Evolutionary conservation across 2,797 vertebrate species (phyloP).

Genomic region (Diplodus sargus): DNA sequence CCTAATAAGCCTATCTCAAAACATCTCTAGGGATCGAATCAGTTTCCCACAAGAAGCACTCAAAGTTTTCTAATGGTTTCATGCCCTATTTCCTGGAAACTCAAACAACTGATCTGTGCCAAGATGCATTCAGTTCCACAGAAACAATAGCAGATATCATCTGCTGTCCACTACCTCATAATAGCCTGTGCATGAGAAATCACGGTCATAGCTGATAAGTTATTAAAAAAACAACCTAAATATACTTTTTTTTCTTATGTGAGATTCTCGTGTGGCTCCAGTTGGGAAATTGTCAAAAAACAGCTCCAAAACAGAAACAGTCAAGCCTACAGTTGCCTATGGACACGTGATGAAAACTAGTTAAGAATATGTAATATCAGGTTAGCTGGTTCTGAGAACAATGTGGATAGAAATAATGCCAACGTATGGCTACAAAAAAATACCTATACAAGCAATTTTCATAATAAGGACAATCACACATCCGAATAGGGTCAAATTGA

Average conservation of each 20-base stretch:
- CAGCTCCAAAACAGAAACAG: background rate
- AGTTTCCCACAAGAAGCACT: slow-evolving; percentile 30
- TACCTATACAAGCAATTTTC: background rate
- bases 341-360: background rate
- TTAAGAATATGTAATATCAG: background rate
- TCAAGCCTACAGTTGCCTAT: background rate
- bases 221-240: slow-evolving; percentile 20
- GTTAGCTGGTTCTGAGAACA: background rate
- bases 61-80: background rate
- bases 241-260: background rate
- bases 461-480: background rate
- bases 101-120: slow-evolving; percentile 29
- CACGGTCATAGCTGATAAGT: background rate
- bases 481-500: background rate
- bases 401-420: background rate
- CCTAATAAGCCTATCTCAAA: slow-evolving; percentile 10
- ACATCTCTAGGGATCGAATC: background rate
- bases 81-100: slow-evolving; percentile 26
- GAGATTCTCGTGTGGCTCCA: slow-evolving; percentile 8
- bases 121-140: slow-evolving; percentile 27
- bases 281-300: background rate
- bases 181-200: slow-evolving; percentile 40
- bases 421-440: background rate
- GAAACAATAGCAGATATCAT: slow-evolving; percentile 36
- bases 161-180: slow-evolving; percentile 20